phyloP scores from a whole-genome alignment of 2,888 invertebrate genomes.

The Loripinus fragilis region DNA sequence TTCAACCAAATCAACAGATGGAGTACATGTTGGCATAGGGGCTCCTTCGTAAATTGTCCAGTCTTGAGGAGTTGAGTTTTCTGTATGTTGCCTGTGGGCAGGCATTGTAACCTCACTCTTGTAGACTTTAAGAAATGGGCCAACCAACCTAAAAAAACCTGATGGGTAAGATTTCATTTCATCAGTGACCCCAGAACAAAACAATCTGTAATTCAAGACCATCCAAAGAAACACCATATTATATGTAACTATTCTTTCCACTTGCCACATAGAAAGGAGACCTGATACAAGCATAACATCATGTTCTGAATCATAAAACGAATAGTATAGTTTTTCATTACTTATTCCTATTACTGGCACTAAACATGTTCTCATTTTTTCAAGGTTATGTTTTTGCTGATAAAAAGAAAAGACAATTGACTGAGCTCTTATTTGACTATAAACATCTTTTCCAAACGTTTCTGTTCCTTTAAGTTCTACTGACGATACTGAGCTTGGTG shows the following conservation, averaged over 20 bases:
- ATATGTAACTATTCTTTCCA: neutral
- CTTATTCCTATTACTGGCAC: slow-evolving; percentile 2
- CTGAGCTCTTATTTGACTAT: neutral
- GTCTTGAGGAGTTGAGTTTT: neutral
- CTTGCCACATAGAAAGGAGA: neutral
- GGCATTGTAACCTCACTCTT: neutral
- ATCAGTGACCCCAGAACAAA: neutral
- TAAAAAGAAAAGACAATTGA: neutral
- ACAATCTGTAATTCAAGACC: neutral
- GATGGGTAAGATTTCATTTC: neutral
- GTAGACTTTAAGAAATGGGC: neutral
- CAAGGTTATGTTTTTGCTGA: neutral
- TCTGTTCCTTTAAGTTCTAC: neutral
- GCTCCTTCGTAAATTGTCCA: neutral
- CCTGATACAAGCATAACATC: neutral
- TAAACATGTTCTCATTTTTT: neutral
- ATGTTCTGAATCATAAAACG: slow-evolving; percentile 2
- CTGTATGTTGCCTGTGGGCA: neutral
- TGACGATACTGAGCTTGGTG: neutral
- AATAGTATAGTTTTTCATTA: neutral
- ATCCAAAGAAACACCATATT: neutral
- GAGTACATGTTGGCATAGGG: neutral
- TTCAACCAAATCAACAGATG: neutral
- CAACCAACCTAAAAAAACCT: neutral
- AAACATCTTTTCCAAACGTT: too few relatives aligned